phyloP scores from a whole-genome alignment of 2,113 vertebrate genomes.

The Notarius lentiginosus region DNA sequence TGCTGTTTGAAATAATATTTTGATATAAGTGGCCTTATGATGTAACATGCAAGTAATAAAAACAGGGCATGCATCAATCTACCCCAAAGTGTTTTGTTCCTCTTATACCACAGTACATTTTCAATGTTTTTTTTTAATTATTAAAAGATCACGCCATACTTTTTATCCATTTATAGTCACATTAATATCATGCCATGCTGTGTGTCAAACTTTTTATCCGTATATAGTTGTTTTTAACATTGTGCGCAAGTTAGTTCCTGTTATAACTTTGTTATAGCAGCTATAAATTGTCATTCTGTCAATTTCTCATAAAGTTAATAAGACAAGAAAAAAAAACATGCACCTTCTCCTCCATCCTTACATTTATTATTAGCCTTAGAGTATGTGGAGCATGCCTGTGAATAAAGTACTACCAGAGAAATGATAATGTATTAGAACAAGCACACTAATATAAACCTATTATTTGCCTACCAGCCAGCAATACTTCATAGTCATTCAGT shows the following conservation, averaged over 20 bases:
- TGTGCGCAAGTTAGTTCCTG: neutral
- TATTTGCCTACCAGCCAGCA: neutral
- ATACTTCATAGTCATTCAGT: neutral
- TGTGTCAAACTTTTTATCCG: neutral
- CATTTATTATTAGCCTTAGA: neutral
- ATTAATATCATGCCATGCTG: neutral
- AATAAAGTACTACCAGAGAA: neutral
- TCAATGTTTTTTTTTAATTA: neutral
- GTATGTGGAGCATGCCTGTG: neutral
- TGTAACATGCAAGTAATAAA: neutral
- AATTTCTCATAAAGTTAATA: neutral
- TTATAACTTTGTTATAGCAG: neutral
- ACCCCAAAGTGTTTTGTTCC: neutral
- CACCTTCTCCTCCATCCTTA: neutral
- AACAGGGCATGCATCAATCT: neutral
- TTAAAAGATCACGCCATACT: neutral
- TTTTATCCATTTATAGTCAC: neutral
- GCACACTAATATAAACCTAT: neutral
- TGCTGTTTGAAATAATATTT: neutral
- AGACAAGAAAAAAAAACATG: neutral
- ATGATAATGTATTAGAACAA: neutral
- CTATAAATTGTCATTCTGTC: neutral
- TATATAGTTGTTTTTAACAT: neutral
- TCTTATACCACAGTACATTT: neutral
- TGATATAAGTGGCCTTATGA: neutral